Evolutionary conservation across 2,888 invertebrate genomes (phyloP).

Genomic region (Creontiades dilutus): DNA sequence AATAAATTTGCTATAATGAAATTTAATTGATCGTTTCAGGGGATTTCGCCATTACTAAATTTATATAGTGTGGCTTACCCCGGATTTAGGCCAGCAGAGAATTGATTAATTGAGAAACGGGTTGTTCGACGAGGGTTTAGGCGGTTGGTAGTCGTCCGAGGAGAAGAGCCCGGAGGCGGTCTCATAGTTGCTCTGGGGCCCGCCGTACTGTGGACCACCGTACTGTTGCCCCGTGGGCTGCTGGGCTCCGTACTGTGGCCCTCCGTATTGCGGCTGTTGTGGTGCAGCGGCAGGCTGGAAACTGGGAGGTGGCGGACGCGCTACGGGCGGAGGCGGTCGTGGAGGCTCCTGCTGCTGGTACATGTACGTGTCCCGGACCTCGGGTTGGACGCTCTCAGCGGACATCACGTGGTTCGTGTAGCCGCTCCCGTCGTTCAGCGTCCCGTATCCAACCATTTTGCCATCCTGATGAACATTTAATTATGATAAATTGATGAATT

Average conservation of each 20-base stretch:
- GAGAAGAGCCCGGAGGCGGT: slow-evolving; percentile 48
- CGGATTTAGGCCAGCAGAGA: neutral
- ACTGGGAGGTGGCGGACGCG: slow-evolving; percentile 56
- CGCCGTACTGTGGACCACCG: slow-evolving; percentile 10
- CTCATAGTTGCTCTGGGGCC: neutral
- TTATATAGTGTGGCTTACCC: slow-evolving; percentile 17
- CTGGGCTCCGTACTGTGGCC: slow-evolving; percentile 8
- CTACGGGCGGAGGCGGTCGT: slow-evolving; percentile 68
- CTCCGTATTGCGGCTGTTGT: neutral
- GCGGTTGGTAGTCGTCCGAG: slow-evolving; percentile 40
- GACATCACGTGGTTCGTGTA: slow-evolving; percentile 81
- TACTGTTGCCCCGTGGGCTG: slow-evolving; percentile 17
- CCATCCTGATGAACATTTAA: slow-evolving; percentile 75
- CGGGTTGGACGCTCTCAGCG: slow-evolving; percentile 83
- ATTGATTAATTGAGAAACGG: slow-evolving; percentile 64
- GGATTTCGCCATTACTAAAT: neutral
- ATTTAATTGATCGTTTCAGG: neutral
- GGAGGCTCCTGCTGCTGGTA: slow-evolving; percentile 79
- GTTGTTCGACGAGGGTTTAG: slow-evolving; percentile 61
- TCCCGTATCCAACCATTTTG: slow-evolving; percentile 80
- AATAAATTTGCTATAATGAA: neutral
- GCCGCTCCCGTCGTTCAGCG: slow-evolving; percentile 80
- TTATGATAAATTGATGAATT: too few species aligned
- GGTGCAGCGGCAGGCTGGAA: slow-evolving; percentile 20
- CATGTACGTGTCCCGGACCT: slow-evolving; percentile 82